These are phyloP conservation scores for Bilobella aurantiaca DNA, from an alignment of 1,140 invertebrate species.

Conservation along the genomic window DNA sequence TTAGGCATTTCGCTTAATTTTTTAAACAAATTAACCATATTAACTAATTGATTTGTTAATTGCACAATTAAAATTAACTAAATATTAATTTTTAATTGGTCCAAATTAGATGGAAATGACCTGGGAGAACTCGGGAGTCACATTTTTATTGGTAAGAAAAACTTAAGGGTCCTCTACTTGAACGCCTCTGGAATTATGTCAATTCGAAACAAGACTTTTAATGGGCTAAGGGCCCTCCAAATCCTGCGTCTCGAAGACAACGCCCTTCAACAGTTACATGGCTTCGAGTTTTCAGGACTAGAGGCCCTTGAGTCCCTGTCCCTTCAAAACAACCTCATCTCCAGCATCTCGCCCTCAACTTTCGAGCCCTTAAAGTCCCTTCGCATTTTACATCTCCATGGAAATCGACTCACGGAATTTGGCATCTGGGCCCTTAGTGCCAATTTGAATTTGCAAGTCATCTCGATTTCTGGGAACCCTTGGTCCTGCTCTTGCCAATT, in stretches of 20 bases:
- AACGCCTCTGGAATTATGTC: conserved; percentile 72
- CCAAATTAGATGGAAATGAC: conserved; percentile 84
- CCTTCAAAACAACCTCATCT: conserved; percentile 73
- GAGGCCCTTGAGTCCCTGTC: conserved; percentile 69
- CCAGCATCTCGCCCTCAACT: conserved; percentile 65
- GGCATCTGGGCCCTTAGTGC: conserved; percentile 69
- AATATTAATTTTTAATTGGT: too few species aligned
- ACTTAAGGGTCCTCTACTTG: conserved; percentile 70
- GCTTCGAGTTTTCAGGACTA: conserved; percentile 79
- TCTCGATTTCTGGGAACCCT: conserved; percentile 66
- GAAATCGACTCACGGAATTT: conserved; percentile 68
- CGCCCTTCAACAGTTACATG: conserved; percentile 62
- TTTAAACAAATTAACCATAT: too few species aligned
- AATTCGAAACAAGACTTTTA: conserved; percentile 85
- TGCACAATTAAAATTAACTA: too few species aligned
- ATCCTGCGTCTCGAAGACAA: conserved; percentile 77
- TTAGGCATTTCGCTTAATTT: too few species aligned
- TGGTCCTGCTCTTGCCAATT: conserved; percentile 87
- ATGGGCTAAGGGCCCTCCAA: conserved; percentile 68
- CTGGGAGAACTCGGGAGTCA: conserved; percentile 71
- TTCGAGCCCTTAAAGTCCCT: conserved; percentile 65
- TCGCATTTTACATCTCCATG: conserved; percentile 67
- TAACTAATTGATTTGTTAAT: too few species aligned
- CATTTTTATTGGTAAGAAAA: conserved; percentile 81
- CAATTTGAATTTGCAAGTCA: conserved; percentile 56